phyloP scores from a whole-genome alignment of 2,888 invertebrate species.

The Andrena hattorfiana region DNA sequence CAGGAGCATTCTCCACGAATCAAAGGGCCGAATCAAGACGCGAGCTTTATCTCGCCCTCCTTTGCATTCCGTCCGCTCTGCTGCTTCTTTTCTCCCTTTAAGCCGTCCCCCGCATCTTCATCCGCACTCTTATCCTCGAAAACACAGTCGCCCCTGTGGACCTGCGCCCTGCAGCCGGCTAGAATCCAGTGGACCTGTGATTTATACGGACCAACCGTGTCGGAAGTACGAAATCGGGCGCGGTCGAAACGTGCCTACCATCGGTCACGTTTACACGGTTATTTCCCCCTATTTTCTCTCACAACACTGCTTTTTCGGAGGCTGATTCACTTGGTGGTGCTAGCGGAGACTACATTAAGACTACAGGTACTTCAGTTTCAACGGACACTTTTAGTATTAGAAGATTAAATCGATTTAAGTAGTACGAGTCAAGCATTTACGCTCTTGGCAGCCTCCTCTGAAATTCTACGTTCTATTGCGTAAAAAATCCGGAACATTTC shows the following conservation, averaged over 20 bases:
- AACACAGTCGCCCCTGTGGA: conserved; percentile 46
- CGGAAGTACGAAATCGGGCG: conserved; percentile 70
- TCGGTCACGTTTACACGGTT: conserved; percentile 34
- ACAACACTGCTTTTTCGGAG: background rate
- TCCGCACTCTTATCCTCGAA: conserved; percentile 48
- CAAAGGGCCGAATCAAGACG: conserved; percentile 39
- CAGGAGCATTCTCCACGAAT: conserved; percentile 26
- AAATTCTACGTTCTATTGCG: too few relatives aligned
- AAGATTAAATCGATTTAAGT: background rate
- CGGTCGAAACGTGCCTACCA: conserved; percentile 44
- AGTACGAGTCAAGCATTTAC: background rate
- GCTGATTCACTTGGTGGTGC: background rate
- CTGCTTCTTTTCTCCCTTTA: conserved; percentile 9
- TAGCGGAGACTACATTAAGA: background rate
- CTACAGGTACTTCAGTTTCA: background rate
- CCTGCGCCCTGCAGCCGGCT: conserved; percentile 28
- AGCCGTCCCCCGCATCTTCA: background rate
- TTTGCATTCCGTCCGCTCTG: conserved; percentile 14
- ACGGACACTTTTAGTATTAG: background rate
- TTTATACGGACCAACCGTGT: conserved; percentile 79
- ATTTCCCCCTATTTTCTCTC: conserved; percentile 11
- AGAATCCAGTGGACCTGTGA: conserved; percentile 69
- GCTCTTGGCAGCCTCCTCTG: background rate
- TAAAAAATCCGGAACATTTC: too few relatives aligned
- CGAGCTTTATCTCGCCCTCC: conserved; percentile 21